Conservation (phyloP, 2,888 invertebrate species). For the Parapristionchus giblindavisi region DNA sequence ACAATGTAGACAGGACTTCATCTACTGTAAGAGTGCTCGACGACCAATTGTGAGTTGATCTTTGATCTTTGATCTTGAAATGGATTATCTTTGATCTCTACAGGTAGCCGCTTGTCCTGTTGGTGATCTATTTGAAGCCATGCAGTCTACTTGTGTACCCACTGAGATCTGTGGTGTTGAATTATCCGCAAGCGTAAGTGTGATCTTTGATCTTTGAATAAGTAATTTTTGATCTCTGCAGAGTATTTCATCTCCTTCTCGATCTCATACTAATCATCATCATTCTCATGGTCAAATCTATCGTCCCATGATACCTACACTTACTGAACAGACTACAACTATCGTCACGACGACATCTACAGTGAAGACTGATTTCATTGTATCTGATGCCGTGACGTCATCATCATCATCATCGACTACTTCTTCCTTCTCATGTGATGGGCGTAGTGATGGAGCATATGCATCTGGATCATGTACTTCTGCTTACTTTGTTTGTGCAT, state of each 20-base stretch:
- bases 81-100: background rate
- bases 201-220: background rate
- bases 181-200: no score
- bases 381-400: background rate
- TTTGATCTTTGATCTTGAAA: background rate
- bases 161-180: slow-evolving; percentile 30
- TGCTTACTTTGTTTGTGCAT: slow-evolving; percentile 18
- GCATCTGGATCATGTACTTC: background rate
- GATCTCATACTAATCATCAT: background rate
- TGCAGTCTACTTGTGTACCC: slow-evolving; percentile 20
- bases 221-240: background rate
- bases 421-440: background rate
- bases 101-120: slow-evolving; percentile 36
- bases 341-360: background rate
- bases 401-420: background rate
- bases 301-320: background rate
- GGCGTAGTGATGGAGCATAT: slow-evolving; percentile 6
- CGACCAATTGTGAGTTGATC: slow-evolving; percentile 41
- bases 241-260: background rate
- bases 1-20: slow-evolving; percentile 49
- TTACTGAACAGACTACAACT: background rate
- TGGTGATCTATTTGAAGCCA: slow-evolving; percentile 29
- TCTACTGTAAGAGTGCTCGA: slow-evolving; percentile 47
- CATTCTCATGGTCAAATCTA: background rate
- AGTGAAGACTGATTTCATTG: background rate